These are phyloP conservation scores for Drosophila putrida DNA, from an alignment of 2,888 invertebrate genomes.

Conservation along the genomic window DNA sequence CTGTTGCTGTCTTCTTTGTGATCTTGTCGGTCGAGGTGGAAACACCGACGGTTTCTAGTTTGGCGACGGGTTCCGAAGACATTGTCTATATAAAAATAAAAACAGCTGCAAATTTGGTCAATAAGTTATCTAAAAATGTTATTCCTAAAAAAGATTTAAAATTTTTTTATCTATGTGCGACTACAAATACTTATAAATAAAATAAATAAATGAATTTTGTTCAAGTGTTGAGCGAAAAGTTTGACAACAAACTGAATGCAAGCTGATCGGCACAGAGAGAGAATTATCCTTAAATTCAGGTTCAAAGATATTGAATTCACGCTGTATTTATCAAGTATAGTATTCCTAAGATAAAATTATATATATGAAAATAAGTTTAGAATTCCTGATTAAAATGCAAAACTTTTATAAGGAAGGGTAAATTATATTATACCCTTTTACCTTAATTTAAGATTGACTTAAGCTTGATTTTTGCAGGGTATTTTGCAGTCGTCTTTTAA, in stretches of 20 bases:
- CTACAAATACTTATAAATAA: background rate
- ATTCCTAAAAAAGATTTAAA: conserved; percentile 10
- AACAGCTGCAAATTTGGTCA: conserved; percentile 18
- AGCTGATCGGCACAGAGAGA: background rate
- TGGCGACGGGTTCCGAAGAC: conserved; percentile 6
- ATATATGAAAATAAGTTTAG: no score
- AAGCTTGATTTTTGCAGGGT: no score
- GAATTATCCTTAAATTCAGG: no score
- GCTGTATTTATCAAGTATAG: no score
- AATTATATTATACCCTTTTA: no score
- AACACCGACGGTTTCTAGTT: background rate
- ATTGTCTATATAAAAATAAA: background rate
- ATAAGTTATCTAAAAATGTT: background rate
- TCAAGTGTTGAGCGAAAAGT: background rate
- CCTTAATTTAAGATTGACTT: no score
- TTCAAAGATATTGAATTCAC: no score
- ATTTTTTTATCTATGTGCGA: background rate
- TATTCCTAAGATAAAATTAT: no score
- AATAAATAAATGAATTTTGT: background rate
- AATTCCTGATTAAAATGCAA: no score
- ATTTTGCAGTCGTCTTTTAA: background rate
- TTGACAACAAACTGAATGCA: conserved; percentile 2
- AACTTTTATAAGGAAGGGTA: no score
- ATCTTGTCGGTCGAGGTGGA: background rate
- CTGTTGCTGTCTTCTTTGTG: background rate